Base-by-base conservation (phyloP, 2,797 vertebrate genomes). In the Yasuhikotakia modesta region DNA sequence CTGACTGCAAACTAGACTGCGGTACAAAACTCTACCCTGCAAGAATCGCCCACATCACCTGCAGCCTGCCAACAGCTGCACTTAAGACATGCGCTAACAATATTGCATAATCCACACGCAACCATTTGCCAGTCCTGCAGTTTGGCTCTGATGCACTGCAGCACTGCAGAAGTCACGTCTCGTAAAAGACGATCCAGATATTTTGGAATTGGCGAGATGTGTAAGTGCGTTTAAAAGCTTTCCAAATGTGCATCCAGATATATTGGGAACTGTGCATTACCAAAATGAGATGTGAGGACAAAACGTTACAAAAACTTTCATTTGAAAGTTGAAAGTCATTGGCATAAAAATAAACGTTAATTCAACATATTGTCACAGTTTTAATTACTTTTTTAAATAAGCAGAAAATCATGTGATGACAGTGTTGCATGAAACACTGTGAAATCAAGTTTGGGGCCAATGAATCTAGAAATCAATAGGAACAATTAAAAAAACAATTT, bases 41-140 rank as follows among this genome's bases (percentile, higher is more conserved):
- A 74, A 69, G 78, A 78, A 78, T 74, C 80, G 52, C 80, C 78
- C 80, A 80, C 78, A 48, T 27, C 67, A 84, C 76, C 75, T 76
- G 70, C 35, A 67, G 17, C 46, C 80, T 82, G 70, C 73, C 83
- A 82, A 77, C 65, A 73, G 80, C 70, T 72, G 61, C 57, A 74
- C 5, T 45, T 50, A 74, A 19, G 19, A 30, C 32, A 66, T 50
- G 73, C 39, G 53, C 19, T 63, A 60, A 76, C 73, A 81, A 78
- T 74, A 68, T 32, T 21, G 52, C 30, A 57, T 19, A 73, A 67
- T 39, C 27, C 67, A 63, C 53, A 52, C 45, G 21, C 58, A 39
- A 46, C 35, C 5, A 43, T 55, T 63, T 66, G 60, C 63, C 22
- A 73, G 66, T 76, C 69, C 64, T 73, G 80, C 75, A 65, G 60